Evolutionary conservation across 2,113 vertebrate species (phyloP).

Genomic region (Monopterus albus): DNA sequence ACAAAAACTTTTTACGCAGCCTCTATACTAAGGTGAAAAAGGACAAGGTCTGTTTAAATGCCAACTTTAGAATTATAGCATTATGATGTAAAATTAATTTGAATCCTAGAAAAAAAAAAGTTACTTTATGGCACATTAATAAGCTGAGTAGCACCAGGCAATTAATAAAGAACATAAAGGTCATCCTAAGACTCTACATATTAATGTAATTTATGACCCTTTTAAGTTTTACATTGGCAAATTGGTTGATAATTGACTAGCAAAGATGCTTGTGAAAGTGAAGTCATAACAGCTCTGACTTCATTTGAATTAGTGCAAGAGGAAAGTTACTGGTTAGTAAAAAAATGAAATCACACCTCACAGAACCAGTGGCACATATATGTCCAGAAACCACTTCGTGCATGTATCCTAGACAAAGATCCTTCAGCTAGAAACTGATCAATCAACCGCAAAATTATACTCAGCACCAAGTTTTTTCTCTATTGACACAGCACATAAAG

Average conservation of each 20-base stretch:
- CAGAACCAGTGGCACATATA: not conserved
- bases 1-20: not conserved
- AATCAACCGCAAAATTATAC: not conserved
- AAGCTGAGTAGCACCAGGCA: constrained; percentile 25
- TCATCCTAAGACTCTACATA: constrained; percentile 23
- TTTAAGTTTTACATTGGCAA: constrained; percentile 24
- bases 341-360: not conserved
- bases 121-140: constrained; percentile 37
- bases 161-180: constrained; percentile 50
- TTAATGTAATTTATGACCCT: constrained; percentile 54
- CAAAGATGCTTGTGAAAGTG: constrained; percentile 7
- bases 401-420: not conserved
- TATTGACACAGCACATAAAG: constrained; percentile 18
- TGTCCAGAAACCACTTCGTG: not conserved
- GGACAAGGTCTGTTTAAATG: constrained; percentile 19
- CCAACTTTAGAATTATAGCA: constrained; percentile 15
- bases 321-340: not conserved
- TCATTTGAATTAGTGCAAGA: not conserved
- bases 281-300: not conserved
- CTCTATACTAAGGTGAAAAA: constrained; percentile 6
- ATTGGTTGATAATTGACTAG: constrained; percentile 37
- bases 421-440: constrained; percentile 6
- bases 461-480: not conserved
- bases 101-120: constrained; percentile 5
- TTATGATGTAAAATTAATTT: constrained; percentile 8